Evolutionary conservation across 2,113 vertebrate species (phyloP).

Genomic region (Xerus inauris): DNA sequence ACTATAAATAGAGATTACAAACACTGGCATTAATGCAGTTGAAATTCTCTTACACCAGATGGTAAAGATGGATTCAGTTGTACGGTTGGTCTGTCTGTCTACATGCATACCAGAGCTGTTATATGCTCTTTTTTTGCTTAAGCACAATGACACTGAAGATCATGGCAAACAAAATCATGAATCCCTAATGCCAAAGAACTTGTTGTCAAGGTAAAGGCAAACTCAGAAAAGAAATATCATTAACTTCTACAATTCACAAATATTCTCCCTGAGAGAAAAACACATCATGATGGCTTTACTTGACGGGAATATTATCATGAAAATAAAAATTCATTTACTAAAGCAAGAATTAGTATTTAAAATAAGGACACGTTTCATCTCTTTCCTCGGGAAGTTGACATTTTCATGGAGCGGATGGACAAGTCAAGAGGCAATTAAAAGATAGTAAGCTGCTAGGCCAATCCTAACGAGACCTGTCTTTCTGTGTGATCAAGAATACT

Average conservation of each 20-base stretch:
- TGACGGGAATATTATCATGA: not conserved
- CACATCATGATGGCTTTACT: not conserved
- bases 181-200: not conserved
- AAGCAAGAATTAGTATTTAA: constrained; percentile 44
- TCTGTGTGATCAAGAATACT: constrained; percentile 47
- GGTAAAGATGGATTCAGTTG: not conserved
- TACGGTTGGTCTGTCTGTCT: not conserved
- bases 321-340: not conserved
- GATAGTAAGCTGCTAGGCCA: not conserved
- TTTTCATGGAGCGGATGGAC: constrained; percentile 31
- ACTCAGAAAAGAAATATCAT: not conserved
- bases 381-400: constrained; percentile 38
- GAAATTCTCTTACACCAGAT: constrained; percentile 11
- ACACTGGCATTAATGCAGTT: not conserved
- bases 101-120: not conserved
- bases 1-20: not conserved
- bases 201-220: constrained; percentile 33
- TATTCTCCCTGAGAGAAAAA: not conserved
- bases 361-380: not conserved
- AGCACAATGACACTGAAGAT: not conserved
- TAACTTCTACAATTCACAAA: not conserved
- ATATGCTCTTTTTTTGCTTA: not conserved
- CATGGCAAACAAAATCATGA: not conserved
- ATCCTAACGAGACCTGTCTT: not conserved
- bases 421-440: constrained; percentile 40